These are phyloP conservation scores for Ochotona princeps DNA, from an alignment of 2,113 vertebrate genomes.

Conservation along the genomic window DNA sequence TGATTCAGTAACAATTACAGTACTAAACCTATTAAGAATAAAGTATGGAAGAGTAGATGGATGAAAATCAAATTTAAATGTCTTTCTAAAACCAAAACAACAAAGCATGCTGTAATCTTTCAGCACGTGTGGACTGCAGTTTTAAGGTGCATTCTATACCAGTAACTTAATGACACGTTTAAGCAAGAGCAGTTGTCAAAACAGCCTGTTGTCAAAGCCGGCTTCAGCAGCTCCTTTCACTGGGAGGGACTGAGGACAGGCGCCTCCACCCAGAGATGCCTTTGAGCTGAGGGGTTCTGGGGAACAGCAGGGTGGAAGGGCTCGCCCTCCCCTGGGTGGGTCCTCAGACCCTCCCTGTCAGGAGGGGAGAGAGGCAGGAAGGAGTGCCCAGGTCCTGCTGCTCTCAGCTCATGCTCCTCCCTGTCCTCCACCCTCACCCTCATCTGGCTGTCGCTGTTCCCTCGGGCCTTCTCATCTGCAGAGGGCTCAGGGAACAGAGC, in stretches of 20 bases:
- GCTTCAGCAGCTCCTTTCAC: neutral
- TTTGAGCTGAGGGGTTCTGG: neutral
- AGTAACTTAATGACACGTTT: neutral
- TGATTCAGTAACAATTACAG: neutral
- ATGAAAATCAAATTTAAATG: constrained; percentile 23
- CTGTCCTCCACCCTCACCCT: neutral
- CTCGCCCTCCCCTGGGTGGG: neutral
- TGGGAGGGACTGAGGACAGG: neutral
- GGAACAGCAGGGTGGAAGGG: neutral
- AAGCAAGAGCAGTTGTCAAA: neutral
- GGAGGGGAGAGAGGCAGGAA: neutral
- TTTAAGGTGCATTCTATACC: neutral
- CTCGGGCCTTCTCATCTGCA: neutral
- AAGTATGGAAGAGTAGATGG: neutral
- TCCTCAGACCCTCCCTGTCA: neutral
- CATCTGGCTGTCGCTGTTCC: neutral
- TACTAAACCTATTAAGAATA: neutral
- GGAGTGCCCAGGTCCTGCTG: neutral
- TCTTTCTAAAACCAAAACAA: neutral
- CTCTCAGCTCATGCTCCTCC: too few species aligned
- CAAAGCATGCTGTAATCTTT: neutral
- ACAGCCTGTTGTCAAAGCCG: neutral
- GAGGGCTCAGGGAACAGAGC: neutral
- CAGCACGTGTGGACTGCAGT: neutral
- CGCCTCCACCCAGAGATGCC: neutral